Evolutionary conservation across 2,113 vertebrate genomes (phyloP), one percentile per base, ranked within the genome.

Genomic region (Cavia porcellus): DNA sequence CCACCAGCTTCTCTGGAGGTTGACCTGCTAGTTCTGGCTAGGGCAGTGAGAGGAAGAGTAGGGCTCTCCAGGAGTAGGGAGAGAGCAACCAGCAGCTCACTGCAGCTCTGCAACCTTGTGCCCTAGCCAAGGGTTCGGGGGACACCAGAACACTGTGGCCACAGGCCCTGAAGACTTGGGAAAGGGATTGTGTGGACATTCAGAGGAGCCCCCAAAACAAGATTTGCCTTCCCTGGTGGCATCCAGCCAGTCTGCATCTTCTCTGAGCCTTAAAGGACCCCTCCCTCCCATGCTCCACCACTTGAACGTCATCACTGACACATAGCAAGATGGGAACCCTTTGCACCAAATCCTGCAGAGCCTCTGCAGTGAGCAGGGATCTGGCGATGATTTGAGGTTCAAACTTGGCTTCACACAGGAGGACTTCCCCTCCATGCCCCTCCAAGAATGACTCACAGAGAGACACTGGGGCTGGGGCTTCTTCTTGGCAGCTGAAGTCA

Each of bases 271-370:
- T 8, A 30, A n/a, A 55, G 52, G 5, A 38, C 7, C 12, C 38
- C 30, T 2, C 22, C 10, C 1, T 4, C 2, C 3, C 32, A 74
- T 14, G 4, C 12, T 7, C 42, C 24, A 50, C 22, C 19, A 17
- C 66, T n/a, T 70, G 7, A 61, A 42, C 57, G 45, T 80, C 25
- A 61, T 5, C 45, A 83, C 22, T 28, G 80, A 28, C 3, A 66
- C 22, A 85, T 5, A 72, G 35, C 55, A 57, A 88, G 84, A 74
- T 45, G 3, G 35, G 59, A 50, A 45, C 7, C n/a, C 59, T 81
- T 61, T 77, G 42, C 30, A 64, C 13, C 24, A 62, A 70, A 11
- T 32, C 45, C 62, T 19, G 7, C 62, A 89, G 81, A 57, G 74
- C 52, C 66, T 94, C 35, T 88, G 80, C 7, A 92, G 52, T 5